Evolutionary conservation across 1,140 invertebrate genomes (phyloP).

Genomic region (Acromyrmex charruanus): DNA sequence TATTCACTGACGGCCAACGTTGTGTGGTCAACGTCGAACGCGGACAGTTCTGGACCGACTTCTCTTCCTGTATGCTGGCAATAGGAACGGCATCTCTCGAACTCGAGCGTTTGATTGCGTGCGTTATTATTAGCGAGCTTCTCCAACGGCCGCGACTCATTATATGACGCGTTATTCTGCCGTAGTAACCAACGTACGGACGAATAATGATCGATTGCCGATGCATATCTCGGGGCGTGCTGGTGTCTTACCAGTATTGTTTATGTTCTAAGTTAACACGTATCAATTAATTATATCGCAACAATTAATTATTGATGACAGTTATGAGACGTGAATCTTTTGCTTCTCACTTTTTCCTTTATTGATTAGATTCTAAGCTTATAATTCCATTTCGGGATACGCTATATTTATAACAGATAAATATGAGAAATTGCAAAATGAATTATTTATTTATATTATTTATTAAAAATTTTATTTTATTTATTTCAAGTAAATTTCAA

Average conservation of each 20-base stretch:
- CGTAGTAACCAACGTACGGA: slow-evolving; percentile 68
- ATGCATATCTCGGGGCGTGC: slow-evolving; percentile 74
- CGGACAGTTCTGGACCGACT: slow-evolving; percentile 61
- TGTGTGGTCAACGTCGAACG: slow-evolving; percentile 54
- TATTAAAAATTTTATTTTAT: not conserved
- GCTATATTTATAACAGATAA: not conserved
- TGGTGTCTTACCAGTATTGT: slow-evolving; percentile 66
- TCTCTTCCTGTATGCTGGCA: slow-evolving; percentile 49
- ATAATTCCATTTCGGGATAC: not conserved
- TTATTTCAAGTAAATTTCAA: slow-evolving; percentile 3
- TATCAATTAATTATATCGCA: slow-evolving; percentile 48
- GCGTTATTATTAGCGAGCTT: slow-evolving; percentile 79
- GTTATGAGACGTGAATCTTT: slow-evolving; percentile 41
- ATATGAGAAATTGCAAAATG: not conserved
- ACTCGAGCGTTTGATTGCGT: slow-evolving; percentile 75
- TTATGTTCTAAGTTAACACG: slow-evolving; percentile 65
- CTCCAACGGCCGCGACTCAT: slow-evolving; percentile 77
- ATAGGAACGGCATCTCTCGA: slow-evolving; percentile 59
- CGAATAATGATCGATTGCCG: slow-evolving; percentile 74
- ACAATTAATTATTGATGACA: slow-evolving; percentile 46
- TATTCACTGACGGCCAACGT: slow-evolving; percentile 44
- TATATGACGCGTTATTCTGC: slow-evolving; percentile 67
- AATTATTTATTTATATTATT: not conserved
- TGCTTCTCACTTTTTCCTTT: not conserved
- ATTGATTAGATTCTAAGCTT: not conserved